Base-by-base conservation (phyloP, 2,888 invertebrate genomes). In the Embidobia sp. region DNA sequence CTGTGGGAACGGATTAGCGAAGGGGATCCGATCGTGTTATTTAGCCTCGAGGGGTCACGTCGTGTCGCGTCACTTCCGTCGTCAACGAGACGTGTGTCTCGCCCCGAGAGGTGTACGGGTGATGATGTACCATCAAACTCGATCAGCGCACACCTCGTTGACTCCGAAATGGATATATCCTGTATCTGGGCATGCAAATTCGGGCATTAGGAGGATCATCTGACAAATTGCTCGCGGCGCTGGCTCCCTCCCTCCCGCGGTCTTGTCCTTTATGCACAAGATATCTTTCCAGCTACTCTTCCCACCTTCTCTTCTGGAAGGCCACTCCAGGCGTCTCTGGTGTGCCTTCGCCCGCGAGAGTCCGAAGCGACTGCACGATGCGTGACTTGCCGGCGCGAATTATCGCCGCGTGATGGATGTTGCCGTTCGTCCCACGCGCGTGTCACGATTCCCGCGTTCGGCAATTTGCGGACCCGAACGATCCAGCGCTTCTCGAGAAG, bases 1-100 rank as follows among this genome's bases (percentile, higher is more conserved):
- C 87, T 86, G 86, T 86, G 85, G 86, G 87, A 87, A 87, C 84
- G 85, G 85, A 86, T 86, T 85, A 85, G 74, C 75, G 75, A 76
- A 79, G 78, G 66, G 46, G 59, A 74, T 57, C 66, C 80, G 79
- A 79, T 61, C 73, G 82, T 82, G 83, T 83, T 84, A 81, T 84
- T 84, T 85, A 83, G 83, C 83, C 81, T 79, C 78, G n/a, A n/a
- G 79, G 79, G 81, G 82, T 80, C 83, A 79, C 82, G 76, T 75
- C 63, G 37, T 63, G 77, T 61, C 79, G 76, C 75, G 82, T 85
- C 86, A 83, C 83, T 83, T 82, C 79, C 84, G 83, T 83, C 84
- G 83, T 83, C 81, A 79, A 84, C 79, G 79, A 77, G 79, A 78
- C 78, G n/a, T n/a, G n/a, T n/a, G 73, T 78, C 77, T 80, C 80